Base-by-base conservation (phyloP, 2,888 invertebrate genomes). In the Metalampra italica region DNA sequence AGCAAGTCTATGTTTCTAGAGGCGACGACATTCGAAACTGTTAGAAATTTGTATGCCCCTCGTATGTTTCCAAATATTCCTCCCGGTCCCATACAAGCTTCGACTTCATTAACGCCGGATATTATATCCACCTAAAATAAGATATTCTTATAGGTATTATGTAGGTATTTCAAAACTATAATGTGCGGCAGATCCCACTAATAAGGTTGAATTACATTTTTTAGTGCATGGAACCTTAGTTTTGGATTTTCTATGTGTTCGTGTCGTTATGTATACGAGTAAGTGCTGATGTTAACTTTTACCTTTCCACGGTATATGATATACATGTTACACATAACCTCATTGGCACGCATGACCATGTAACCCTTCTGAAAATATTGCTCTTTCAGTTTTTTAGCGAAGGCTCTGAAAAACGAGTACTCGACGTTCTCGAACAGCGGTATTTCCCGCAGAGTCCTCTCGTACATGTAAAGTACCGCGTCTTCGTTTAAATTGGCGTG, bases 401-500 rank as follows among this genome's bases (percentile, higher is more conserved):
- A 82, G 3, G 90, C 86, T 66, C 91, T 78, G 55, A 91, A 89
- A 72, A 91, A 91, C 0, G 90, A 88, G 56, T 79, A 78, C 47
- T 91, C 90, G 0, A 90, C 84, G 51, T 85, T 78, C 64, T 90
- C 88, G 53, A 91, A 91, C 43, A 91, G 59, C 9, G 91, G 90
- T 58, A 91, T 90, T 68, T 90, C 88, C 55, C 82, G 63, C 45
- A 91, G 66, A 0, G 90, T 90, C 53, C 84, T 82, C 60, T 91
- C 91, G 56, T 91, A 91, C 81, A 91, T 82, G 53, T 82, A 86
- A 39, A 90, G 67, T 12, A 91, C 87, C 4, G 88, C 86, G 55
- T 91, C 91, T 80, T 91, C 91, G 58, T 90, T 88, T 50, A 91
- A 66, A 59, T 89, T 89, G 34, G 90, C 84, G 64, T 91, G 90